Evolutionary conservation across 2,113 vertebrate species (phyloP), one percentile per base, ranked within the genome.

Genomic region (Embiotoca jacksoni): DNA sequence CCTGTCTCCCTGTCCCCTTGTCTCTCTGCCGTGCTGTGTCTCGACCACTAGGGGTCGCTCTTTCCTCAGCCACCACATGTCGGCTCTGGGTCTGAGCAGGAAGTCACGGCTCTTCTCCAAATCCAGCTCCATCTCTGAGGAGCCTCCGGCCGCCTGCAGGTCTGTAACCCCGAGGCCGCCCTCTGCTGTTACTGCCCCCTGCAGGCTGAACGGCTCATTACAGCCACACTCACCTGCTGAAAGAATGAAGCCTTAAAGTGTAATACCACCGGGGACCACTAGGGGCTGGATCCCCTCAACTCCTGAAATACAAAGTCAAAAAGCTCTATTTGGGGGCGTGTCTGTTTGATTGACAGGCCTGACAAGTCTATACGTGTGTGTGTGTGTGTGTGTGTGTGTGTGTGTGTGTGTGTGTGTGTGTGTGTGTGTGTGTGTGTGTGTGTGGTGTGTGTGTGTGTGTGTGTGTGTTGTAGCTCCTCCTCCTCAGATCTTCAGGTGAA

Each of bases 11-110:
- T 63, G 37, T 52, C 52, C 30, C 16, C 63, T 37, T 55, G 31
- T 56, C 35, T 11, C 4, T 33, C 49, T 32, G 44, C 80, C 56
- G 37, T 70, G 70, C 50, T 57, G 10, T 9, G 0, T 52, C 3
- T 70, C 4, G 58, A 71, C 78, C 89, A 91, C 72, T 54, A 95
- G 94, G 92, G 80, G 88, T 80, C 94, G 89, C 72, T 94, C 93
- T 89, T 95, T 95, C 89, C 89, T 95, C 90, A 93, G 89, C 69
- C 93, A 95, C 70, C 94, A 93, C 91, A 92, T 95, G 91, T 92
- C 93, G 0, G 75, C 90, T 89, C 87, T 94, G 82, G 93, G 94
- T 71, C 88, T 92, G 80, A 87, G 89, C 89, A 93, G 92, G 79
- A 92, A 89, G 86, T 91, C 93, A 56, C 59, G 92, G 3, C 76